Evolutionary conservation across 2,888 invertebrate genomes (phyloP).

Genomic region (Spilosoma lubricipeda): DNA sequence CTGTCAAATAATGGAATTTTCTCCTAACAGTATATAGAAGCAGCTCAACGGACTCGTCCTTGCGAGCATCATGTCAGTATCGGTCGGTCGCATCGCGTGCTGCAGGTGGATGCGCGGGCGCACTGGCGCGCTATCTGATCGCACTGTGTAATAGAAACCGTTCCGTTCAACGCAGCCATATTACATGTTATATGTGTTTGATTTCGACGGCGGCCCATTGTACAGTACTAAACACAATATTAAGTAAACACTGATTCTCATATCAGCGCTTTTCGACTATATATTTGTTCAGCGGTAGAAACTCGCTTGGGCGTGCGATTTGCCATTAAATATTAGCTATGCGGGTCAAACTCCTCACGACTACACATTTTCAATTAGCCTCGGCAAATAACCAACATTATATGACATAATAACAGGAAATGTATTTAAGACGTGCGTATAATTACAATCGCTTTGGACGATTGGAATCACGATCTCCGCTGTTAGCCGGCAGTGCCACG

Average conservation of each 20-base stretch:
- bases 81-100: conserved; percentile 3
- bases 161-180: conserved; percentile 1
- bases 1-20: no score
- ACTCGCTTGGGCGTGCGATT: not conserved
- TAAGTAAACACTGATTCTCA: not conserved
- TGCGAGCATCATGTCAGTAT: not conserved
- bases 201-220: not conserved
- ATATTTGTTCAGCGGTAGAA: conserved; percentile 9
- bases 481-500: not conserved
- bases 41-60: not conserved
- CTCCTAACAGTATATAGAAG: no score
- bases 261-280: not conserved
- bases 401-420: conserved; percentile 18
- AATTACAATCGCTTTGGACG: conserved; percentile 13
- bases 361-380: conserved; percentile 13
- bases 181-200: not conserved
- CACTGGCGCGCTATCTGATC: conserved; percentile 1
- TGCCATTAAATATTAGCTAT: conserved; percentile 12
- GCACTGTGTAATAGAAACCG: not conserved
- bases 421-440: conserved; percentile 16
- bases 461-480: conserved; percentile 16
- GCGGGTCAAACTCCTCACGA: conserved; percentile 16
- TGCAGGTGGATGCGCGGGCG: not conserved
- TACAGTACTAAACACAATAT: not conserved
- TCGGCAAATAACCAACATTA: conserved; percentile 15